Base-by-base conservation (phyloP, 1,140 invertebrate genomes). In the Nasonia longicornis region DNA sequence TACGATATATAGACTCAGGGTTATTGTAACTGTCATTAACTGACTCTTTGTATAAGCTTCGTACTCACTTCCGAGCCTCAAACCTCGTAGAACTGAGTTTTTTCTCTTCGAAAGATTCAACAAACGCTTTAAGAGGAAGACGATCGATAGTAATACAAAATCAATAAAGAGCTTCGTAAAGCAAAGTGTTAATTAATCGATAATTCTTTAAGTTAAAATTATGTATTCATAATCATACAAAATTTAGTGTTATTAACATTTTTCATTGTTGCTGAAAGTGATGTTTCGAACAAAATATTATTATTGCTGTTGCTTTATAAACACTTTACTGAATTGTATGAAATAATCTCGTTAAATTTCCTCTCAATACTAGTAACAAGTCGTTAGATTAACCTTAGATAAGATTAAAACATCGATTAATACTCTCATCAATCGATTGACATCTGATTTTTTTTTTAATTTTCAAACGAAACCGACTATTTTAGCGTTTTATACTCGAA, bases 261-360 rank as follows among this genome's bases (percentile, higher is more conserved):
- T 42, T 42, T n/a, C 20, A 58, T 58, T 58, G 6, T 52, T 77
- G 26, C 45, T 48, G 4, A 20, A 35, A 52, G 10, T 26, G n/a
- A 42, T 6, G 45, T 77, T 35, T 26, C 72, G 48, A 66, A 74
- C 10, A 67, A 67, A 74, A 29, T 74, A 45, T 16, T 42, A 52
- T 26, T 69, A 52, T 35, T 48, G 22, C 14, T 52, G 35, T 72
- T 45, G 8, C 35, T 75, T 75, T 74, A 74, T 29, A 20, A 11
- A 38, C 22, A 20, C 11, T 77, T 81, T 76, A 81, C 70, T 74
- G 67, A 77, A 70, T 80, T 29, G 35, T 81, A 81, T 35, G 74
- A 77, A 81, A 64, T 29, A 77, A 77, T 77, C 69, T 81, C 74
- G 67, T 81, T 52, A 77, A 3, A 72, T 77, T 81, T 81, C 74